Percentiles rank a stretch among this genome's conserved stretches.
Conservation (phyloP, 1,140 invertebrate species). For the Zeugodacus cucurbitae region DNA sequence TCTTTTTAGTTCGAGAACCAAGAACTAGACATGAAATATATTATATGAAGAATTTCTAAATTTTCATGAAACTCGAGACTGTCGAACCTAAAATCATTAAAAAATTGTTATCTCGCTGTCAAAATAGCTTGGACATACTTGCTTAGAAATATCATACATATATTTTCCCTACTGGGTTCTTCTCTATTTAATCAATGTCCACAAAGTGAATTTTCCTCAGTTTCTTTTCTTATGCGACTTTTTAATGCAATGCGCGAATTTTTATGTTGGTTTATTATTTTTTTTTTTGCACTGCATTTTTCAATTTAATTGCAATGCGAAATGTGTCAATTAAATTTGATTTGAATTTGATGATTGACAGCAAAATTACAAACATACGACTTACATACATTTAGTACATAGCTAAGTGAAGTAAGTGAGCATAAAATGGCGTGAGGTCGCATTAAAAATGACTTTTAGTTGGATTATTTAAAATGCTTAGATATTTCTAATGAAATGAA, state of each 20-base stretch:
- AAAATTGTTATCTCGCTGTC: too few species aligned
- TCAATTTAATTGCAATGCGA: slow-evolving; percentile 25
- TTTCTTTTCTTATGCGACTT: not conserved
- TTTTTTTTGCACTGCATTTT: not conserved
- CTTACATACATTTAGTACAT: not conserved
- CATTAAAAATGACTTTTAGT: not conserved
- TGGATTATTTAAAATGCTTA: too few species aligned
- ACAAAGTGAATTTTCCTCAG: not conserved
- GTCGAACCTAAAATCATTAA: too few species aligned
- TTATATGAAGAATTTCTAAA: too few species aligned
- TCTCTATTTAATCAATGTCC: not conserved
- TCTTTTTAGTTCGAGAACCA: too few species aligned
- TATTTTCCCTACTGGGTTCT: not conserved
- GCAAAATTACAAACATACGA: not conserved
- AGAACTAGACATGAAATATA: too few species aligned
- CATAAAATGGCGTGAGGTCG: not conserved
- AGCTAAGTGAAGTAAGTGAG: not conserved
- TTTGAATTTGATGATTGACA: slow-evolving; percentile 31
- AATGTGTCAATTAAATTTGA: slow-evolving; percentile 33
- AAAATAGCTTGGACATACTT: too few species aligned
- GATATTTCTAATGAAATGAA: too few species aligned
- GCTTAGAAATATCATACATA: too few species aligned
- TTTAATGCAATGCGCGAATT: not conserved
- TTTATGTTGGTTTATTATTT: not conserved
- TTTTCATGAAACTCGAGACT: too few species aligned